These are phyloP conservation scores for Branchellion lobata DNA, from an alignment of 2,888 invertebrate species.

Conservation along the genomic window DNA sequence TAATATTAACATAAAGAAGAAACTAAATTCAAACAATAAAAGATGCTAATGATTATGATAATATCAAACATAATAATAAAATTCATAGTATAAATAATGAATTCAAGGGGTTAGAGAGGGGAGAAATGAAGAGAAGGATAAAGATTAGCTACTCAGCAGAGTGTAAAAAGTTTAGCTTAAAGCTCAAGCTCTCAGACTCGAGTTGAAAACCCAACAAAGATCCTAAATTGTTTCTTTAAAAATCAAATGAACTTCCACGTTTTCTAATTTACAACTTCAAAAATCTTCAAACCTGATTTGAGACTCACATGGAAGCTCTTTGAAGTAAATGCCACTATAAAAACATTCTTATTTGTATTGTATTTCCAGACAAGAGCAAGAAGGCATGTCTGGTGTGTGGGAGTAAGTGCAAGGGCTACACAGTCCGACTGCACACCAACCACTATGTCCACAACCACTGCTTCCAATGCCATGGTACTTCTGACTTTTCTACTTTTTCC, in stretches of 20 bases:
- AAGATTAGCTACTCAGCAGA: too few relatives aligned
- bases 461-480: not conserved
- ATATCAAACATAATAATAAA: too few relatives aligned
- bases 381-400: not conserved
- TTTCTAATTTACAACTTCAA: not conserved
- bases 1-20: too few relatives aligned
- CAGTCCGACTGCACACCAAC: not conserved
- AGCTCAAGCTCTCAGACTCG: too few relatives aligned
- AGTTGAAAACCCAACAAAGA: too few relatives aligned
- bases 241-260: not conserved
- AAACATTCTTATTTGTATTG: not conserved
- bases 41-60: too few relatives aligned
- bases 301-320: not conserved
- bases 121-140: too few relatives aligned
- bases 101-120: too few relatives aligned
- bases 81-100: too few relatives aligned
- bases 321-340: not conserved
- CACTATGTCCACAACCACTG: slow-evolving; percentile 12
- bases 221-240: not conserved
- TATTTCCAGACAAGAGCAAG: not conserved
- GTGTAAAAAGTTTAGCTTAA: too few relatives aligned
- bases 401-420: not conserved
- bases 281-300: not conserved
- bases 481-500: not conserved
- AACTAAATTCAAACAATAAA: too few relatives aligned